Conservation (phyloP, 2,113 vertebrate genomes). For the Dromaius novaehollandiae region DNA sequence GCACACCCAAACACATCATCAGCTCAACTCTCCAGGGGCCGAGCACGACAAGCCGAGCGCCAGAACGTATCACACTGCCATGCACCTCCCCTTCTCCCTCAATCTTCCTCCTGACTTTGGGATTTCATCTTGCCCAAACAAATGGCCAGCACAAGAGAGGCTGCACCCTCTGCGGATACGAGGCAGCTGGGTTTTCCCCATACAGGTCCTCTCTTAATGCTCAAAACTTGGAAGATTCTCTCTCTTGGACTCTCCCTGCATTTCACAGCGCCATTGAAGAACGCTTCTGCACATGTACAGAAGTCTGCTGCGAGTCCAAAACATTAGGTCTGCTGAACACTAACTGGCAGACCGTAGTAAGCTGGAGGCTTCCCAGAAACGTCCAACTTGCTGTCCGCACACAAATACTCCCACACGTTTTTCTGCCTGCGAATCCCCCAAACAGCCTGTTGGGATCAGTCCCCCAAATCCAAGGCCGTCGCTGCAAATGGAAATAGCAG, state of each 20-base stretch:
- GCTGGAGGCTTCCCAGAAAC: rapidly evolving
- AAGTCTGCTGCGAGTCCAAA: rapidly evolving
- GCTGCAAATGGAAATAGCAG: not conserved
- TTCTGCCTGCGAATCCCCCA: not conserved
- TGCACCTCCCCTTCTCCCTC: not conserved
- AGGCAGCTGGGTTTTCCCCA: not conserved
- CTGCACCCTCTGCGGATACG: not conserved
- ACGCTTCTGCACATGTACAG: rapidly evolving
- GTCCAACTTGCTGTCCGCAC: rapidly evolving
- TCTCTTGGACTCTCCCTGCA: not conserved
- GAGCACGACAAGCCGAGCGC: not conserved
- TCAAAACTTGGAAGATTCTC: rapidly evolving
- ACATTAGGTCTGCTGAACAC: not conserved
- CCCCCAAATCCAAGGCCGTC: not conserved
- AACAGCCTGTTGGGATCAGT: not conserved
- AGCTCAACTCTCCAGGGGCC: not conserved
- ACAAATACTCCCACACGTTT: not conserved
- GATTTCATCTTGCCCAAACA: rapidly evolving
- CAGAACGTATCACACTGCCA: not conserved
- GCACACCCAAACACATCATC: not conserved
- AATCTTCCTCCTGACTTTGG: not conserved
- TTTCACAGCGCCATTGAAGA: rapidly evolving
- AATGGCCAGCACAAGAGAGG: rapidly evolving
- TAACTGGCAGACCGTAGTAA: rapidly evolving
- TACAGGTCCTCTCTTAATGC: rapidly evolving